Conservation (phyloP, 2,113 vertebrate species). For the Callospermophilus lateralis region DNA sequence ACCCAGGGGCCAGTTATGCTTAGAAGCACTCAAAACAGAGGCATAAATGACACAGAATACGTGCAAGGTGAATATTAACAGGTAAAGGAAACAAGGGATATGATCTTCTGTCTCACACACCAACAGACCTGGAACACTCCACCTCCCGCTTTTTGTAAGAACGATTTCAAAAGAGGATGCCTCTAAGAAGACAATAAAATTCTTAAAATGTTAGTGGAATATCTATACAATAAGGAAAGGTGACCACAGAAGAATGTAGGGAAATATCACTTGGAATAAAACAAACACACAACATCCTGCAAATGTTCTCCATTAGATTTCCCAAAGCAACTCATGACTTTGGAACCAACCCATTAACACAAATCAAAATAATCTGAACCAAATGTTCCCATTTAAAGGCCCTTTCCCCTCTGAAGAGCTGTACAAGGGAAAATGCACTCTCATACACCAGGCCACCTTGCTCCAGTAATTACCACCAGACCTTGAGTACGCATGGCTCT, state of each 20-base stretch:
- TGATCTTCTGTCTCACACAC: neutral
- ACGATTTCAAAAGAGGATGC: constrained; percentile 37
- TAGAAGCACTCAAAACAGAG: neutral
- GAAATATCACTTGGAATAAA: constrained; percentile 29
- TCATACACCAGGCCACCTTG: constrained; percentile 48
- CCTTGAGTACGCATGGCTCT: constrained; percentile 15
- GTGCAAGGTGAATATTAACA: neutral
- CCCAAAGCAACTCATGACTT: constrained; percentile 74
- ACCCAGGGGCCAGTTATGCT: neutral
- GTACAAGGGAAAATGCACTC: constrained; percentile 17
- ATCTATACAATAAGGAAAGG: constrained; percentile 46
- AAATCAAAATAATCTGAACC: constrained; percentile 82
- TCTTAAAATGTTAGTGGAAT: neutral
- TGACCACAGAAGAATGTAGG: constrained; percentile 13
- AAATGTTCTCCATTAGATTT: constrained; percentile 77
- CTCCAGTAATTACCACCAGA: constrained; percentile 63
- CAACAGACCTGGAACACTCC: neutral
- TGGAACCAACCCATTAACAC: constrained; percentile 77
- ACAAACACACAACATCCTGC: constrained; percentile 45
- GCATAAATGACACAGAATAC: neutral
- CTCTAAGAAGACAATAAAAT: constrained; percentile 10
- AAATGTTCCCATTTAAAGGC: constrained; percentile 79
- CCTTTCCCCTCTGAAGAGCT: constrained; percentile 62
- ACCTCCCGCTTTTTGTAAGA: neutral
- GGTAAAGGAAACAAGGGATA: neutral